Percentiles rank a stretch among this genome's conserved stretches.
phyloP scores from a whole-genome alignment of 1,140 invertebrate species.

The Octopus bimaculoides region DNA sequence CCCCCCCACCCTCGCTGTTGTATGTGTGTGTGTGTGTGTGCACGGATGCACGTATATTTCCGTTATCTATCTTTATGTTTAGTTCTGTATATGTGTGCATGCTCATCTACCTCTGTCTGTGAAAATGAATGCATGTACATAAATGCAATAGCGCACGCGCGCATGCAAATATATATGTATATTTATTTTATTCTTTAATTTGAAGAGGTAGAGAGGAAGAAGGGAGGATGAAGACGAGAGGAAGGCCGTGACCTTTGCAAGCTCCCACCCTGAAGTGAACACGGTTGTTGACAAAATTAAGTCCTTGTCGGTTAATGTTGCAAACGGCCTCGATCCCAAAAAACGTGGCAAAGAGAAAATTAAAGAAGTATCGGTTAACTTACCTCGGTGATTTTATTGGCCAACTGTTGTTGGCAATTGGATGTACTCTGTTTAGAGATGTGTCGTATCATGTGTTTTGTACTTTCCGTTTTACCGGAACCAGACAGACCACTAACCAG shows the following conservation, averaged over 20 bases:
- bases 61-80: too few species aligned
- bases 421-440: conserved; percentile 28
- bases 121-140: too few species aligned
- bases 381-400: conserved; percentile 26
- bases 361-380: background rate
- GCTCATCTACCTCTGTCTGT: too few species aligned
- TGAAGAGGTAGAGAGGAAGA: too few species aligned
- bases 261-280: background rate
- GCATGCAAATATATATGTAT: too few species aligned
- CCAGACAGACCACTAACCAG: conserved; percentile 89
- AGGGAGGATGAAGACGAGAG: background rate
- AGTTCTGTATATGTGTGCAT: too few species aligned
- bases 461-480: conserved; percentile 95
- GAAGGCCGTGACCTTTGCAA: background rate
- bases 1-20: too few species aligned
- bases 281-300: background rate
- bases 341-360: background rate
- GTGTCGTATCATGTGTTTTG: conserved; percentile 37
- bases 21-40: too few species aligned
- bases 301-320: background rate
- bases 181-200: too few species aligned
- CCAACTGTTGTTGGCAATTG: conserved; percentile 19
- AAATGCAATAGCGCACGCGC: too few species aligned
- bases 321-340: background rate
- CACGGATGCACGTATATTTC: too few species aligned